Evolutionary conservation across 2,888 invertebrate genomes (phyloP).

Genomic region (Agrenia bidenticulata): DNA sequence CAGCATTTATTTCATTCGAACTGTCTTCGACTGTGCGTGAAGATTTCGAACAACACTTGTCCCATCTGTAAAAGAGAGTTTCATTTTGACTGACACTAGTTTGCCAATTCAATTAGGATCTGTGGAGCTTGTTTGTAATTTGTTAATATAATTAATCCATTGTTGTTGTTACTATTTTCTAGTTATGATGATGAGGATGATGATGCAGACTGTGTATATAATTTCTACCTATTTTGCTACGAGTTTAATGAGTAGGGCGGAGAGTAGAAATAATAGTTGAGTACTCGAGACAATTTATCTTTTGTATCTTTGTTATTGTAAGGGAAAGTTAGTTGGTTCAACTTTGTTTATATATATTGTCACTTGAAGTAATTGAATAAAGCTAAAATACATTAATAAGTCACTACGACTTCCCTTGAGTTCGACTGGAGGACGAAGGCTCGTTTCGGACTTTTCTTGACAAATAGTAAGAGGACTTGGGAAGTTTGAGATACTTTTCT

Average conservation of each 20-base stretch:
- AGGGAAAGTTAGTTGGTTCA: background rate
- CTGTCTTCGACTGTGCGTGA: constrained; percentile 72
- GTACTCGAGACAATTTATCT: constrained; percentile 2
- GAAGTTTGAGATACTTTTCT: too few relatives aligned
- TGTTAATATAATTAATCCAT: too few relatives aligned
- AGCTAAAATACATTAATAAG: too few relatives aligned
- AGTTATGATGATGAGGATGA: too few relatives aligned
- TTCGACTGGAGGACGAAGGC: too few relatives aligned
- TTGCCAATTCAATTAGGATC: too few relatives aligned
- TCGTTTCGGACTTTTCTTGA: too few relatives aligned
- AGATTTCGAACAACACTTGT: constrained; percentile 63
- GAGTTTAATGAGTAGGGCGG: background rate
- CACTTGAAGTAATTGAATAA: too few relatives aligned
- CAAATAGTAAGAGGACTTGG: too few relatives aligned
- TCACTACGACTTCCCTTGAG: too few relatives aligned
- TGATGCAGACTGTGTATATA: background rate
- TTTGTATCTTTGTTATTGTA: constrained; percentile 18
- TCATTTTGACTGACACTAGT: constrained; percentile 35
- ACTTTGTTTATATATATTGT: background rate
- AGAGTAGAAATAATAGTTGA: background rate
- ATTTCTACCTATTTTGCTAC: background rate
- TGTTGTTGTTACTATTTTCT: too few relatives aligned
- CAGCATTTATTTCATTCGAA: constrained; percentile 78
- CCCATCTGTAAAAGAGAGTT: constrained; percentile 68
- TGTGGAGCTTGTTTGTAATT: too few relatives aligned